Base-by-base conservation (phyloP, 2,888 invertebrate species). In the Plutella xylostella region DNA sequence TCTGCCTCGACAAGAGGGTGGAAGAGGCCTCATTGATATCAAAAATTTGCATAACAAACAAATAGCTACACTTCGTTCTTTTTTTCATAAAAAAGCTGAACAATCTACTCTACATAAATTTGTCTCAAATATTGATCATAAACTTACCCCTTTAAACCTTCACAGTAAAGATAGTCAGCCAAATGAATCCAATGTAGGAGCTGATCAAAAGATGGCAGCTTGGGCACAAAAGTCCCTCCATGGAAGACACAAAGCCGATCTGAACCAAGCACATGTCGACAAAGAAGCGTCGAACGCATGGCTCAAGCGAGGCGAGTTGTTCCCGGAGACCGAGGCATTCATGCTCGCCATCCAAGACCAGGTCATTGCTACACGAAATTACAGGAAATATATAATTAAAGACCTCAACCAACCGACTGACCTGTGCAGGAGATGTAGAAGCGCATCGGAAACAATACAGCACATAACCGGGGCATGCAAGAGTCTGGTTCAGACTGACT, bases 1-100 rank as follows among this genome's bases (percentile, higher is more conserved):
- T 4, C 37, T 52, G 7, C 51, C 48, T 1, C n/a, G 50, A 3
- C 9, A 25, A 2, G 49, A 51, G 38, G 55, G 52, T 19, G 55
- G 53, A 4, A 38, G 54, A 17, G 34, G 34, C 17, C 34, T 34
- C 12, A 33, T 33, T 9, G 33, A n/a, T n/a, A 33, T 33, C 5
- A 4, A n/a, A 33, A 33, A 33, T n/a, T n/a, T 33, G 14, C n/a
- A 33, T n/a, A 37, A 37, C 20, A 37, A 18, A 19, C 37, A 37
- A 37, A 37, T 37, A 12, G 19, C 9, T 9, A 18, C 18, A 37
- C 37, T 19, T 11, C 17, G 37, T 11, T 2, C 11, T 37, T 19
- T 18, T n/a, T 37, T 37, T 3, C 20, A 19, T 14, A 2, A 37
- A 9, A 7, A n/a, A 15, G 11, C 37, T 9, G 12, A 18, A 37